Conservation (phyloP, 1,140 invertebrate genomes). For the Panagrolaimus sp. region DNA sequence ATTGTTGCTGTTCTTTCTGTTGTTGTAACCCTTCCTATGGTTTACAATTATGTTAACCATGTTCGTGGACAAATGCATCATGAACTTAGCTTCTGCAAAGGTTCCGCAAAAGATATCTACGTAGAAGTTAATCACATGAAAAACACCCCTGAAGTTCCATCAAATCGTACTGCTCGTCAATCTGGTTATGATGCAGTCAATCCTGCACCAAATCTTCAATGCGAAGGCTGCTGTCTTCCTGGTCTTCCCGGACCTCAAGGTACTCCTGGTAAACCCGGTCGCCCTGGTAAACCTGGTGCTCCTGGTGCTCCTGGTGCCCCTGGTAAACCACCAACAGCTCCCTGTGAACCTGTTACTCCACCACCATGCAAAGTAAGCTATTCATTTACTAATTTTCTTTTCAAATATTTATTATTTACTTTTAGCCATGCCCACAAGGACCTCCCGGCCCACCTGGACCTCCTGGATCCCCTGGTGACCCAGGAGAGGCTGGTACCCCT, state of each 20-base stretch:
- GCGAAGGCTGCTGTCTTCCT: conserved; percentile 32
- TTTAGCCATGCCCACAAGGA: conserved; percentile 15
- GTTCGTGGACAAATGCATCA: conserved; percentile 22
- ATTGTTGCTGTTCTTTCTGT: conserved; percentile 31
- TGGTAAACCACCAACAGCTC: conserved; percentile 12
- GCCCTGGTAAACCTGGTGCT: conserved; percentile 15
- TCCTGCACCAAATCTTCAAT: conserved; percentile 15
- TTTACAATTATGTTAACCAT: conserved; percentile 31
- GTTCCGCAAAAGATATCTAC: conserved; percentile 34
- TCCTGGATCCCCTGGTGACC: conserved; percentile 41
- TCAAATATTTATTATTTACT: too few relatives aligned
- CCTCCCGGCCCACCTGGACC: conserved; percentile 35
- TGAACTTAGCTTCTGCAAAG: conserved; percentile 31
- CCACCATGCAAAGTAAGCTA: not conserved
- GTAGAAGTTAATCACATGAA: conserved; percentile 31
- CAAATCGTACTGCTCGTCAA: conserved; percentile 32
- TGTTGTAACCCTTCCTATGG: conserved; percentile 32
- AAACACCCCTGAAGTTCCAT: conserved; percentile 5
- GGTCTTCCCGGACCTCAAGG: conserved; percentile 24
- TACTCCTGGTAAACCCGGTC: conserved; percentile 15
- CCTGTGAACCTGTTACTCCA: too few relatives aligned
- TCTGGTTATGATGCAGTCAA: conserved; percentile 26
- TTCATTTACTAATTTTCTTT: too few relatives aligned
- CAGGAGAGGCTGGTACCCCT: conserved; percentile 35
- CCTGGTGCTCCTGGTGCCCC: conserved; percentile 15